These are phyloP conservation scores for Oscarella lobularis DNA, from an alignment of 37 sponge, comb jelly and placozoan species.

Conservation along the genomic window DNA sequence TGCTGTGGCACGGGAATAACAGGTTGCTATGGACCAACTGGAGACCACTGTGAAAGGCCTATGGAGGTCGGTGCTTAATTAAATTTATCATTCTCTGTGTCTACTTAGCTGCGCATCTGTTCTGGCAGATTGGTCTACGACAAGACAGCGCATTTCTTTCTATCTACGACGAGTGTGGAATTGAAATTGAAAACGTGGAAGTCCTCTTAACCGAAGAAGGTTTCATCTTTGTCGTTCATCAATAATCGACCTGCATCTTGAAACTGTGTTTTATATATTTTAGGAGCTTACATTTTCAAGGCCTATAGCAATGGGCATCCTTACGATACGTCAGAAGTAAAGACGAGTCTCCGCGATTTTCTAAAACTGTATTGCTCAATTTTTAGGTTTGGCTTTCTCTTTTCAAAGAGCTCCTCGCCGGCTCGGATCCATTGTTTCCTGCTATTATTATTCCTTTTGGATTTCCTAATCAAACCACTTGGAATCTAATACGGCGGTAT, in stretches of 20 bases:
- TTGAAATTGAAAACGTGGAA: conserved; percentile 64
- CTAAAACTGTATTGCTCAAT: background rate
- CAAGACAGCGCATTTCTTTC: conserved; percentile 49
- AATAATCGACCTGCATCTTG: too few relatives aligned
- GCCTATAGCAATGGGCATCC: conserved; percentile 77
- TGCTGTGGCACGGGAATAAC: conserved; percentile 65
- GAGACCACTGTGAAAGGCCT: conserved; percentile 81
- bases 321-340: conserved; percentile 57
- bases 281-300: conserved; percentile 61
- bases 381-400: conserved; percentile 41
- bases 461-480: conserved; percentile 59
- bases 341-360: background rate
- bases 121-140: conserved; percentile 52
- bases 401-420: conserved; percentile 29
- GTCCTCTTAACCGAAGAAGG: conserved; percentile 64
- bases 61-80: conserved; percentile 38
- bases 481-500: conserved; percentile 40
- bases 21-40: conserved; percentile 80
- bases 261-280: too few relatives aligned
- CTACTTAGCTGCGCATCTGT: conserved; percentile 13
- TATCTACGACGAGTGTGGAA: conserved; percentile 43
- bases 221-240: conserved; percentile 4
- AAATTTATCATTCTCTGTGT: conserved; percentile 20
- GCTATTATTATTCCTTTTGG: conserved; percentile 42
- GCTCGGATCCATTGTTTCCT: conserved; percentile 30